Percentiles rank a stretch among this genome's conserved stretches.
Evolutionary conservation across 2,113 vertebrate genomes (phyloP).

Genomic region (Glaucidium brasilianum): DNA sequence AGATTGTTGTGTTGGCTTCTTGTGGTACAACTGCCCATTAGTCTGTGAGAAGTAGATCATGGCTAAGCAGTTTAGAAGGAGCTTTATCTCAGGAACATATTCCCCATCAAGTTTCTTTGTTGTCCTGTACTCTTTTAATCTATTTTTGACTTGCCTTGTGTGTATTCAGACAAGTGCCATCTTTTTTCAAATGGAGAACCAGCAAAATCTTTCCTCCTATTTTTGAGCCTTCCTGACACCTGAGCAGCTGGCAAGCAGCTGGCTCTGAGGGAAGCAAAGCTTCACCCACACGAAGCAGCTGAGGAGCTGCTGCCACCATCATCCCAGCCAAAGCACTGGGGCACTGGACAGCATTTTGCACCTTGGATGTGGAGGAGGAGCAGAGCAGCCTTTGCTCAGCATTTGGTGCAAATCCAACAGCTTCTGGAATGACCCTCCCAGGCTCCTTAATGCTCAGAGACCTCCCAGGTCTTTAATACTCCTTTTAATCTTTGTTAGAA

Average conservation of each 20-base stretch:
- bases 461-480: neutral
- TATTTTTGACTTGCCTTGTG: neutral
- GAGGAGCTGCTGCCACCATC: neutral
- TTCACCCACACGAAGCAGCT: neutral
- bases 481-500: constrained; percentile 2
- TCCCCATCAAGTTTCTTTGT: neutral
- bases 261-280: neutral
- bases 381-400: neutral
- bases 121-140: neutral
- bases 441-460: neutral
- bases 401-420: neutral
- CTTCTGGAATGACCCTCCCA: neutral
- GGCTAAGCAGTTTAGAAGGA: neutral
- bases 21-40: rapidly evolving
- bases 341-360: neutral
- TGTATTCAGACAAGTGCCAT: neutral
- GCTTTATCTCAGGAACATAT: neutral
- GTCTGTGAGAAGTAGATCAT: neutral
- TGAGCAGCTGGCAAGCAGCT: rapidly evolving
- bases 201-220: neutral
- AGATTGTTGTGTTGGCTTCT: neutral
- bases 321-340: neutral
- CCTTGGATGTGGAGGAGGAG: neutral
- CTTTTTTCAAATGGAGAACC: neutral
- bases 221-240: neutral